A percentile compares a stretch with the other conserved stretches of the same genome.
These are phyloP conservation scores for Gnathonemus echidnorhynchus DNA, from an alignment of 2,113 vertebrate species.

Conservation along the genomic window DNA sequence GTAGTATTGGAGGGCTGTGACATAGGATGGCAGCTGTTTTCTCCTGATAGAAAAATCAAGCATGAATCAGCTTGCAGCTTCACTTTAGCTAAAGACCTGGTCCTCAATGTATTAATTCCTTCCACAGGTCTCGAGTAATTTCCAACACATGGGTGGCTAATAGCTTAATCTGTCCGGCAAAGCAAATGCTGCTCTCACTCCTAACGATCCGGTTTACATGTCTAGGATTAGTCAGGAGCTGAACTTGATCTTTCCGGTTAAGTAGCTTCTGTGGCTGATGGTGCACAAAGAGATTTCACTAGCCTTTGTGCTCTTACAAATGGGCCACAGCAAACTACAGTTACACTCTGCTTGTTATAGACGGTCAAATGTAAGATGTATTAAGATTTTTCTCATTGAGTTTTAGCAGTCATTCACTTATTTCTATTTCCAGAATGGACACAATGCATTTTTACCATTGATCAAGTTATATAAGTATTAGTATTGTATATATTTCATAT, in stretches of 20 bases:
- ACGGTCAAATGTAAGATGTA: neutral
- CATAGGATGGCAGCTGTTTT: neutral
- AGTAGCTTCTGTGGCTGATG: neutral
- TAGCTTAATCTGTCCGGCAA: neutral
- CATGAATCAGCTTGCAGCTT: neutral
- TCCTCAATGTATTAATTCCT: neutral
- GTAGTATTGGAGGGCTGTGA: neutral
- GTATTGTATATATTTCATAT: neutral
- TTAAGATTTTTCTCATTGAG: neutral
- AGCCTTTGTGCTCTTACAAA: neutral
- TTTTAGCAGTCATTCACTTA: neutral
- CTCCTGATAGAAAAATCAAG: neutral
- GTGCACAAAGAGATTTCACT: neutral
- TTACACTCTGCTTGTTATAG: neutral
- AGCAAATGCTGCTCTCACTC: neutral
- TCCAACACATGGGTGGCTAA: neutral
- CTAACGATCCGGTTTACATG: neutral
- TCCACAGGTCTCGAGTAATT: neutral
- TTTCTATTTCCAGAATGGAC: neutral
- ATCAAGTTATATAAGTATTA: neutral
- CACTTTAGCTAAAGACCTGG: neutral
- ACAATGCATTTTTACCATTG: neutral
- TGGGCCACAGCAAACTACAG: neutral
- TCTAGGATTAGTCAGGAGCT: neutral
- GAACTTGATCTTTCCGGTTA: neutral